Conservation (phyloP, 2,113 vertebrate species). For the Oryzias javanicus region DNA sequence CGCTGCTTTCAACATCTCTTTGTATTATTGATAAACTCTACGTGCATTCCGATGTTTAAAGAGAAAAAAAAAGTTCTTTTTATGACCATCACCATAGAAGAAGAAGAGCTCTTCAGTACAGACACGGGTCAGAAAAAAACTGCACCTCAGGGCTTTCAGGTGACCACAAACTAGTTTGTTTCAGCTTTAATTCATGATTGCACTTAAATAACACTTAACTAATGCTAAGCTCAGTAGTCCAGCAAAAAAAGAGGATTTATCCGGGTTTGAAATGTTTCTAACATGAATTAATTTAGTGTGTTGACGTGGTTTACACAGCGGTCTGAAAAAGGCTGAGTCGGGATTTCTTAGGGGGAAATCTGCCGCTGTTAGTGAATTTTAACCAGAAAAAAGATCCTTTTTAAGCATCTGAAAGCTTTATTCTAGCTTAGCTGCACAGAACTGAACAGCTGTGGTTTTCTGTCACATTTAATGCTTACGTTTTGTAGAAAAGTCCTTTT, state of each 20-base stretch:
- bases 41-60: constrained; percentile 56
- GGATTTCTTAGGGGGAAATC: neutral
- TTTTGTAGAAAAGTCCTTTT: neutral
- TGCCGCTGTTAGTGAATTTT: neutral
- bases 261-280: constrained; percentile 7
- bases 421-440: constrained; percentile 3
- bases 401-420: neutral
- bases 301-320: constrained; percentile 18
- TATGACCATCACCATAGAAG: constrained; percentile 3
- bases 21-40: constrained; percentile 5
- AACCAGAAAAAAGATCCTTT: neutral
- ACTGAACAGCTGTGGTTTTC: neutral
- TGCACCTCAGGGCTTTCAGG: constrained; percentile 37
- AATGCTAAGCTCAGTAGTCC: constrained; percentile 3
- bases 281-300: constrained; percentile 8
- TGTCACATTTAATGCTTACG: too few species aligned
- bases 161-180: constrained; percentile 23
- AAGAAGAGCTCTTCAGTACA: too few species aligned
- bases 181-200: neutral
- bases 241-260: constrained; percentile 2
- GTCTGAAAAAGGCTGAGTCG: neutral
- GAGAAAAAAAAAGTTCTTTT: constrained; percentile 2
- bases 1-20: constrained; percentile 19
- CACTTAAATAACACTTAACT: constrained; percentile 5
- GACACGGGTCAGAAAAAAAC: too few species aligned